Evolutionary conservation across 2,113 vertebrate genomes (phyloP).

Genomic region (Ciconia boyciana): DNA sequence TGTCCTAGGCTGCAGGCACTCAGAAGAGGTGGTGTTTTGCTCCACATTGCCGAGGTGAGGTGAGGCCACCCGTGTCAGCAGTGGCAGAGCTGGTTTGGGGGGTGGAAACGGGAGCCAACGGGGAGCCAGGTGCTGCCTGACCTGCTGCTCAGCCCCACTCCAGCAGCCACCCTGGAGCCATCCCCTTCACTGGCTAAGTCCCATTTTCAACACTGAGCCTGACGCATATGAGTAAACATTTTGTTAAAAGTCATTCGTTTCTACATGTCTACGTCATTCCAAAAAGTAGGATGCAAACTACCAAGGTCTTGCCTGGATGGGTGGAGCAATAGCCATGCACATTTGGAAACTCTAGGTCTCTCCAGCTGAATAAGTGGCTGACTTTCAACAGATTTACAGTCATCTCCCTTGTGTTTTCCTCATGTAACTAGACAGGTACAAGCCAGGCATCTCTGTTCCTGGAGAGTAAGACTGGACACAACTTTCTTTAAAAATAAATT

Average conservation of each 20-base stretch:
- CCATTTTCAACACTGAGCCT: neutral
- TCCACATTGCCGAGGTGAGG: neutral
- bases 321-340: neutral
- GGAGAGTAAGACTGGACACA: neutral
- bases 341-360: neutral
- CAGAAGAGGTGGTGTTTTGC: neutral
- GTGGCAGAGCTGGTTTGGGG: neutral
- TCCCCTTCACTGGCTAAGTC: neutral
- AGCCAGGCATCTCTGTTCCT: neutral
- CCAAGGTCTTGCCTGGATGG: neutral
- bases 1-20: neutral
- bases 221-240: accelerated
- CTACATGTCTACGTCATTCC: neutral
- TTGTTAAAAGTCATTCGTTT: neutral
- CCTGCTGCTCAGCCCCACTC: neutral
- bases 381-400: neutral
- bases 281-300: neutral
- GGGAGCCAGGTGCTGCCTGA: neutral
- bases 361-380: neutral
- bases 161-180: neutral
- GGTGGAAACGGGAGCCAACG: accelerated
- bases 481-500: neutral
- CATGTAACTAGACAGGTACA: neutral
- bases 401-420: neutral
- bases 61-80: neutral